Conservation (phyloP, 2,113 vertebrate species). For the Pedionomus torquatus region DNA sequence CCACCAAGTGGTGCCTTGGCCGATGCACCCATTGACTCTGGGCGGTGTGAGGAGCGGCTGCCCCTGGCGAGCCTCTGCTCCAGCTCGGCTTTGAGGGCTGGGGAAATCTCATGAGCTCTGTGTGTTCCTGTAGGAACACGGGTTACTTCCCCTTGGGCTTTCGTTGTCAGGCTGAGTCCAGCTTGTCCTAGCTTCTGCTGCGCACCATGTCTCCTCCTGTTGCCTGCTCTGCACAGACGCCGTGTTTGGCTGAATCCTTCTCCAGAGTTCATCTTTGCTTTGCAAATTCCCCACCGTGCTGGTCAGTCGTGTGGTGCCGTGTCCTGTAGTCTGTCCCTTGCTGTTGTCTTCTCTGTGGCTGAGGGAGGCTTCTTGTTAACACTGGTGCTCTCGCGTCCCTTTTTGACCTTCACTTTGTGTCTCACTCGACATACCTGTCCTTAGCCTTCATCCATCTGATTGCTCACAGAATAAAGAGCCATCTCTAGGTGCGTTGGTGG, state of each 20-base stretch:
- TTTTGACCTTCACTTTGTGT: not conserved
- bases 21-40: rapidly evolving
- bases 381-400: not conserved
- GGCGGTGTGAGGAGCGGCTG: not conserved
- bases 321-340: not conserved
- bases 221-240: not conserved
- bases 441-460: not conserved
- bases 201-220: not conserved
- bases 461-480: not conserved
- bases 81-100: not conserved
- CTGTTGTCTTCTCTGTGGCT: not conserved
- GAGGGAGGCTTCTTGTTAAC: not conserved
- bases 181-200: not conserved
- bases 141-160: not conserved
- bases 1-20: not conserved
- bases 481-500: not conserved
- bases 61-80: not conserved
- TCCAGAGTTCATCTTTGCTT: not conserved
- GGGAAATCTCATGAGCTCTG: not conserved
- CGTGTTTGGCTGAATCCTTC: not conserved
- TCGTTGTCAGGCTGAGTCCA: not conserved
- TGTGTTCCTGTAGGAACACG: not conserved
- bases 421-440: not conserved
- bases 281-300: not conserved
- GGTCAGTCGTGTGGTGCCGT: not conserved